Percentiles rank a stretch among this genome's conserved stretches.
Evolutionary conservation across 2,113 vertebrate species (phyloP).

Genomic region (Arenaria interpres): DNA sequence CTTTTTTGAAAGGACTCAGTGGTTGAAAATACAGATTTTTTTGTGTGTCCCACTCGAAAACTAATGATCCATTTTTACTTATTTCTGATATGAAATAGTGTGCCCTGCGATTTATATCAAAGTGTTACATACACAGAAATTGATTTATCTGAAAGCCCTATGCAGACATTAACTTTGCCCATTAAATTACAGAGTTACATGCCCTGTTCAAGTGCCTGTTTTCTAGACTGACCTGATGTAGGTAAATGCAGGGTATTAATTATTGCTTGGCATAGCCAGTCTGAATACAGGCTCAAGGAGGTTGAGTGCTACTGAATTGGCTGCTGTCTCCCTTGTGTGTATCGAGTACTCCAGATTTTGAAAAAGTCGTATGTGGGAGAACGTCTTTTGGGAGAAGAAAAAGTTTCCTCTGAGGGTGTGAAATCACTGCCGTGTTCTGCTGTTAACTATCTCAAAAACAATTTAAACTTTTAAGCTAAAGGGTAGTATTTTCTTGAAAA

Average conservation of each 20-base stretch:
- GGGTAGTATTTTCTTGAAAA: not conserved
- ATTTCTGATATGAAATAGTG: not conserved
- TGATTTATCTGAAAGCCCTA: not conserved
- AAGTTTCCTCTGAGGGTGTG: not conserved
- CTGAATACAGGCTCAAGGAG: not conserved
- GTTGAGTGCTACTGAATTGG: not conserved
- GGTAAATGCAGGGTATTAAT: not conserved
- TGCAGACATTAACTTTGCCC: not conserved
- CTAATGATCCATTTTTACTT: not conserved
- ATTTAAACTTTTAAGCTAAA: not conserved
- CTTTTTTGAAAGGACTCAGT: not conserved
- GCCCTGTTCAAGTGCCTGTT: not conserved
- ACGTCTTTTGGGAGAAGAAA: not conserved
- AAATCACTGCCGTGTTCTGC: not conserved
- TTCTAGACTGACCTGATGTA: not conserved
- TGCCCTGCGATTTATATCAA: not conserved
- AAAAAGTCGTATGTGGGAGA: not conserved
- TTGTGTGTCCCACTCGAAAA: not conserved
- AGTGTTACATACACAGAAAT: not conserved
- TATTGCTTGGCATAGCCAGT: not conserved
- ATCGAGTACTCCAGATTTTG: not conserved
- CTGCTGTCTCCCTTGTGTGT: not conserved
- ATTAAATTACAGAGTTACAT: not conserved
- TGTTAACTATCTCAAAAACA: not conserved
- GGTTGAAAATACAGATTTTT: not conserved